Evolutionary conservation across 1,140 invertebrate genomes (phyloP), one percentile per base, ranked within the genome.

Genomic region (Octopus sinensis): DNA sequence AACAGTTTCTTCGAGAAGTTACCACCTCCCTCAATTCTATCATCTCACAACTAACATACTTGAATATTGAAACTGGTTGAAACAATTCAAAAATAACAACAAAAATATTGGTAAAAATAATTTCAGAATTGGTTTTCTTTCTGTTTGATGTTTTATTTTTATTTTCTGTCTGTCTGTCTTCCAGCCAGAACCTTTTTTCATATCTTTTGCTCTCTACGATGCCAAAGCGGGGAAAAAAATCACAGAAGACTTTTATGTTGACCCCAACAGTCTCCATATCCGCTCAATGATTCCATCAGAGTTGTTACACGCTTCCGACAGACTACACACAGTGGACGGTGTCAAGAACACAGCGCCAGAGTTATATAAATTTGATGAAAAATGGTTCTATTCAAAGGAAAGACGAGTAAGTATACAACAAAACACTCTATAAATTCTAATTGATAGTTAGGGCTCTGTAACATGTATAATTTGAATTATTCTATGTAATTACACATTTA

Each of bases 241-340:
- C 43, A 96, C 95, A 1, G 97, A 98, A 90, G 96, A 97, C 90
- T 98, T 98, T 91, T 94, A 96, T 89, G 96, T 97, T 88, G 95
- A 97, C 90, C 91, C 97, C 1, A 97, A 97, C 91, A 93, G 95
- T 83, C 90, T 92, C 4, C 91, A 92, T 83, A 92, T 94, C 3
- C 90, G 91, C 52, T 91, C 91, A 79, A 91, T 95, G 89, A 85
- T 94, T 75, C 92, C 92, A n/a, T 86, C 85, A 17, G 88, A 90
- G 71, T 77, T 90, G 78, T 80, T 88, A 82, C 82, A 83, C 73
- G 82, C 84, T 51, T 84, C 86, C 71, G 87, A 88, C 79, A 87
- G 82, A 90, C 81, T 90, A 86, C 82, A 90, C 90, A 87, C 84
- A 53, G 86, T 87, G 43, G 86, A 86, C 53, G 88, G 89, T 53